phyloP scores from a whole-genome alignment of 1,140 invertebrate genomes.

The Hestina assimilis region DNA sequence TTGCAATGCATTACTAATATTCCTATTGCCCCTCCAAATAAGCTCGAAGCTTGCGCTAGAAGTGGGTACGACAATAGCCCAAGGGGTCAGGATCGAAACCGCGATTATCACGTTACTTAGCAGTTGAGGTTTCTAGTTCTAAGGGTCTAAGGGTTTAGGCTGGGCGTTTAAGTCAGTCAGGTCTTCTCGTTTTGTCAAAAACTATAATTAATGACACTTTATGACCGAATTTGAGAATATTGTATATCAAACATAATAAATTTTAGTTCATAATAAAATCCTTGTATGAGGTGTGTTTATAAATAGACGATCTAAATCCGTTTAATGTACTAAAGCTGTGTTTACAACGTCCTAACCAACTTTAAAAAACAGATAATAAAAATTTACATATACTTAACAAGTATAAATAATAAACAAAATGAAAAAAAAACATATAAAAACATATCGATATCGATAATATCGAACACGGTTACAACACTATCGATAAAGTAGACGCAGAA shows the following conservation, averaged over 20 bases:
- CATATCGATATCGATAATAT: constrained; percentile 43
- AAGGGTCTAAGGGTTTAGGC: too few species aligned
- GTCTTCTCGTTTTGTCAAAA: too few species aligned
- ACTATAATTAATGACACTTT: too few species aligned
- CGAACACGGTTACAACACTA: constrained; percentile 39
- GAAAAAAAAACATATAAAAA: background rate
- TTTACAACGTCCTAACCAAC: constrained; percentile 13
- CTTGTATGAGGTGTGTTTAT: constrained; percentile 31
- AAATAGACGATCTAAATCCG: constrained; percentile 42
- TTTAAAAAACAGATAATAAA: background rate
- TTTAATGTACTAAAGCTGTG: constrained; percentile 23
- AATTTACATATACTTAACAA: constrained; percentile 3
- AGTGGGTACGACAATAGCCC: too few species aligned
- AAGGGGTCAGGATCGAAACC: too few species aligned
- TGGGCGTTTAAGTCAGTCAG: too few species aligned
- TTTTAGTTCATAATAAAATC: constrained; percentile 31
- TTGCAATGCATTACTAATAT: too few species aligned
- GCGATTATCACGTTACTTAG: too few species aligned
- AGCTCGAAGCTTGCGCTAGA: too few species aligned
- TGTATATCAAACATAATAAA: constrained; percentile 28
- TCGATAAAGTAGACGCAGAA: constrained; percentile 44
- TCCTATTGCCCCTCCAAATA: too few species aligned
- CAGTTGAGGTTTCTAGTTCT: too few species aligned
- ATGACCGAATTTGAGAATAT: background rate
- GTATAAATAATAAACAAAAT: constrained; percentile 10